A percentile compares a stretch with the other conserved stretches of the same genome.
Conservation (phyloP, 2,797 vertebrate species). For the Lepilemur septentrionalis region DNA sequence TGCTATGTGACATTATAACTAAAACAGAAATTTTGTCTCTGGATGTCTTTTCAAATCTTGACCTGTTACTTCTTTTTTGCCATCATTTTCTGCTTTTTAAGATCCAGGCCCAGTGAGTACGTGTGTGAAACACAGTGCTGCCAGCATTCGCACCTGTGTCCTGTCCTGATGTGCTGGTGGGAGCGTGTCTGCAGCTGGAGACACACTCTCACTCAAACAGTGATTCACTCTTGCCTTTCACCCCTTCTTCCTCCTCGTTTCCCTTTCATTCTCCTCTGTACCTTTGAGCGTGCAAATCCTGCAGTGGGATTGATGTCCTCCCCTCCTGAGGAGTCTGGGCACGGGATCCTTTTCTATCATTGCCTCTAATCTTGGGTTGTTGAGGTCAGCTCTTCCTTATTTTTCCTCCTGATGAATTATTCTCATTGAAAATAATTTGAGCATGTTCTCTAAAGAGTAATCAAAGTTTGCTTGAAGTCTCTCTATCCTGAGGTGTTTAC, state of each 20-base stretch:
- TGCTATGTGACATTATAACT: slow-evolving; percentile 8
- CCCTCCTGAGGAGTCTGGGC: background rate
- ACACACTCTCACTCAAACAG: background rate
- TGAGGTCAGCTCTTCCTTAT: background rate
- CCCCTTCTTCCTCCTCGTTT: background rate
- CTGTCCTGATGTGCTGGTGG: background rate
- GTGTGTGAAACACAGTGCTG: fast-evolving
- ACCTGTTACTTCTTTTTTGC: background rate
- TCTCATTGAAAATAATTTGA: background rate
- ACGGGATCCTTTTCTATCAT: background rate
- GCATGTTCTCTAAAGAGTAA: background rate
- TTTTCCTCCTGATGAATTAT: background rate
- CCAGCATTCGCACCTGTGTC: fast-evolving
- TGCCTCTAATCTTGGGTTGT: background rate
- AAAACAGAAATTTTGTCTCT: background rate
- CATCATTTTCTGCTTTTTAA: background rate
- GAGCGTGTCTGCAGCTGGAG: background rate
- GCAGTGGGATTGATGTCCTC: background rate
- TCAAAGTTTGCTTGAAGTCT: background rate
- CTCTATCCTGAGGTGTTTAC: background rate
- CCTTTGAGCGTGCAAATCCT: background rate
- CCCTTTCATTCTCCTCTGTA: background rate
- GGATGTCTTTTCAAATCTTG: background rate
- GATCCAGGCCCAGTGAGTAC: background rate
- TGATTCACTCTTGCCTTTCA: background rate